Evolutionary conservation across 2,888 invertebrate genomes (phyloP), one percentile per base, ranked within the genome.

Genomic region (Acrocyrtus sp.): DNA sequence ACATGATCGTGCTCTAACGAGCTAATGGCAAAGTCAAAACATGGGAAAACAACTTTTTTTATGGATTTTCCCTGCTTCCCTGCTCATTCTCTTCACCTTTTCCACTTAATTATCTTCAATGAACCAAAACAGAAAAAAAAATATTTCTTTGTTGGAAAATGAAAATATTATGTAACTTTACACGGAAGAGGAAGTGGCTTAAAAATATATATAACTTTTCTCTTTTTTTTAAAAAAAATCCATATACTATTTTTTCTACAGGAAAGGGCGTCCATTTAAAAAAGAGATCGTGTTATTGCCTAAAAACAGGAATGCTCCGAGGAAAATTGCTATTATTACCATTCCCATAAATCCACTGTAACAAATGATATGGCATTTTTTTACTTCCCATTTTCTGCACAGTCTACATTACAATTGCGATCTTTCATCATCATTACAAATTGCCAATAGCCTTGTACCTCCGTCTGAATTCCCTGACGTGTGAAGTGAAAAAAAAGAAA

Each of bases 381-480:
- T n/a, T n/a, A n/a, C n/a, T n/a, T n/a, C n/a, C n/a, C n/a, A n/a
- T n/a, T n/a, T 56, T 45, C 15, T 12, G 26, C 39, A 48, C 26
- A 54, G 34, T 3, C 29, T 54, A 21, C 51, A 15, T 26, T 50
- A 22, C 24, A 53, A n/a, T 17, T 29, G 45, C 39, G 1, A 54
- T 66, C 57, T 50, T 54, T 66, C 66, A 66, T 66, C 66, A 66
- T 66, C 66, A 51, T 47, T 66, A 57, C 66, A 66, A 66, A 66
- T 66, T 66, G 57, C 56, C 21, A 43, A 34, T 45, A 56, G 57
- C n/a, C 39, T 54, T 45, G 5, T 34, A n/a, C n/a, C n/a, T 34
- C 34, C 45, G 12, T 45, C 5, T n/a, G 12, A n/a, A 4, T n/a
- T 45, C n/a, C 17, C 45, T n/a, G n/a, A 17, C 17, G 45, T 45